Conservation (phyloP, 2,113 vertebrate species). For the Otis tarda region DNA sequence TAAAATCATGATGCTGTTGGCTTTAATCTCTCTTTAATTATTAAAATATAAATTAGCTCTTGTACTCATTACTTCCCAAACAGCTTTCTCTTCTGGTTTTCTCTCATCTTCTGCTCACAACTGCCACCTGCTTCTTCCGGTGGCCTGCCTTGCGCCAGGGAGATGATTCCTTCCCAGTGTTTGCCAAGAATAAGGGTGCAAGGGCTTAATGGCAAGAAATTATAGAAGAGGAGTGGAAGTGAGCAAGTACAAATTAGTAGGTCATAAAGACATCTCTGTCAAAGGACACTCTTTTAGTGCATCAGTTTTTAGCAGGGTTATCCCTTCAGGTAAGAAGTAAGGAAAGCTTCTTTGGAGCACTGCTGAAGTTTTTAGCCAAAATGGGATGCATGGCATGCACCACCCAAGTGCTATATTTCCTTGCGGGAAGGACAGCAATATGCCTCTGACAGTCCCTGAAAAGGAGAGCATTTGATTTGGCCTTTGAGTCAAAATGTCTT, state of each 20-base stretch:
- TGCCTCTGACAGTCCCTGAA: neutral
- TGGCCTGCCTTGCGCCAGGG: neutral
- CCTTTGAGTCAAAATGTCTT: neutral
- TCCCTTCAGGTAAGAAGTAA: neutral
- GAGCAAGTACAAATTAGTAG: neutral
- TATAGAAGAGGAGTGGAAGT: neutral
- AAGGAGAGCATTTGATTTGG: neutral
- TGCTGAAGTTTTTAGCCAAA: neutral
- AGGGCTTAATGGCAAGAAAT: neutral
- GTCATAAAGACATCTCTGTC: neutral
- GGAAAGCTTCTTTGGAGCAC: neutral
- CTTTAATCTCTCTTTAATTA: conserved; percentile 71
- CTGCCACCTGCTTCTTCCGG: conserved; percentile 65
- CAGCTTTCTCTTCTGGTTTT: conserved; percentile 57
- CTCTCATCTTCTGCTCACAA: conserved; percentile 40
- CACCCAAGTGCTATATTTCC: neutral
- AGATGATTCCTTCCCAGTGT: neutral
- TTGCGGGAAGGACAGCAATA: neutral
- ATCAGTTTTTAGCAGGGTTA: neutral
- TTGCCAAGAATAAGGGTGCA: neutral
- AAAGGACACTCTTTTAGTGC: neutral
- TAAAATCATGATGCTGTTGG: conserved; percentile 64
- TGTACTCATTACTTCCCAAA: conserved; percentile 55
- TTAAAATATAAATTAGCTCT: conserved; percentile 74
- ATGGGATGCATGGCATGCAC: accelerated